These are phyloP conservation scores for Arrhopalites spinosus DNA, from an alignment of 2,888 invertebrate genomes.

Conservation along the genomic window DNA sequence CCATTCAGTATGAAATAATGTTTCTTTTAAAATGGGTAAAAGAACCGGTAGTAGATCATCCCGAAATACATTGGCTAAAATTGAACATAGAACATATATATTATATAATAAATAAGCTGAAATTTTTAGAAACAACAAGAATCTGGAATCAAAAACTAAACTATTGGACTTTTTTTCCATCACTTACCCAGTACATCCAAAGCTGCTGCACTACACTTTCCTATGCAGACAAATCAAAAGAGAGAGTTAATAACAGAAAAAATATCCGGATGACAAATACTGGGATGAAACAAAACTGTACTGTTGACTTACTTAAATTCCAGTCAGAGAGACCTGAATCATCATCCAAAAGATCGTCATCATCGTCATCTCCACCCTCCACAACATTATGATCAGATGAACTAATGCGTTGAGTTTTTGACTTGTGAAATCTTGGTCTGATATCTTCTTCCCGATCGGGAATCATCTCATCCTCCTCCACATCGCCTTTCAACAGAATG, in stretches of 20 bases:
- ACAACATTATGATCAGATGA: constrained; percentile 57
- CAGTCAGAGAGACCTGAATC: constrained; percentile 93
- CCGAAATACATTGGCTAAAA: constrained; percentile 95
- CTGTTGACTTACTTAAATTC: constrained; percentile 85
- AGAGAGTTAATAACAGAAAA: background rate
- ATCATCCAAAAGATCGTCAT: constrained; percentile 80
- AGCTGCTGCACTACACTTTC: constrained; percentile 98
- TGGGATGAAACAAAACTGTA: no score
- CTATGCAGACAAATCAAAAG: constrained; percentile 57
- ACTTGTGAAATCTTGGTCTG: constrained; percentile 92
- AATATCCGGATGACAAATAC: no score
- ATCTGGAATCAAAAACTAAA: no score
- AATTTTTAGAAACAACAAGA: no score
- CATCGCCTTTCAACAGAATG: constrained; percentile 89
- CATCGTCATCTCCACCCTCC: constrained; percentile 66
- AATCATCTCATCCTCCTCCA: constrained; percentile 95
- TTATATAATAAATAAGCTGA: background rate
- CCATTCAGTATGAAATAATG: constrained; percentile 94
- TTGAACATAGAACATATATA: constrained; percentile 67
- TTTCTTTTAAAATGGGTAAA: constrained; percentile 94
- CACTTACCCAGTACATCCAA: constrained; percentile 74
- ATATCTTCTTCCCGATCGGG: constrained; percentile 98
- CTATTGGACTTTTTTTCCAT: no score
- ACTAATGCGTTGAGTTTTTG: constrained; percentile 74
- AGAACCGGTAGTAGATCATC: constrained; percentile 92